A percentile compares a stretch with the other conserved stretches of the same genome.
These are phyloP conservation scores for Pasiphila rectangulata DNA, from an alignment of 2,888 invertebrate species.

Conservation along the genomic window DNA sequence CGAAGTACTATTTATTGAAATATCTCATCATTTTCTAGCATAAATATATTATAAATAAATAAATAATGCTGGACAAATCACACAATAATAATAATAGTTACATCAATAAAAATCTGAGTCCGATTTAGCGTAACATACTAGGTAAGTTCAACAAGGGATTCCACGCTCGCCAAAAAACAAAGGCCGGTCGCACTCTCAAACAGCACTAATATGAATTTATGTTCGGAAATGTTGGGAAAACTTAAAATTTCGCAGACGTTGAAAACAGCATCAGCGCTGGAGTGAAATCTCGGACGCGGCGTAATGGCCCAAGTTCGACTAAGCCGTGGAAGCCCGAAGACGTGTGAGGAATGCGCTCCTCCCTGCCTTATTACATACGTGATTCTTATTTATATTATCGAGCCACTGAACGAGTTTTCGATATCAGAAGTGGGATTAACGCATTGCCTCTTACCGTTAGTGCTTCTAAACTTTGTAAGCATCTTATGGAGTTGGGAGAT, in stretches of 20 bases:
- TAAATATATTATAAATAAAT: too few relatives aligned
- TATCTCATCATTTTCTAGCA: too few relatives aligned
- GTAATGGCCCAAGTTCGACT: slow-evolving; percentile 73
- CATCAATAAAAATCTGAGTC: too few relatives aligned
- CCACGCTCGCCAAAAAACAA: slow-evolving; percentile 13
- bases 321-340: slow-evolving; percentile 65
- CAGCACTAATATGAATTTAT: slow-evolving; percentile 33
- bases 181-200: slow-evolving; percentile 22
- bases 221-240: slow-evolving; percentile 35
- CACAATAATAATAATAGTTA: not conserved
- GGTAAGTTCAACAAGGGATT: too few relatives aligned
- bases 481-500: slow-evolving; percentile 45
- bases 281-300: slow-evolving; percentile 52
- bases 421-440: slow-evolving; percentile 70
- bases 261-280: slow-evolving; percentile 43
- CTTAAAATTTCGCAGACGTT: slow-evolving; percentile 41
- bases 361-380: slow-evolving; percentile 77
- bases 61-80: too few relatives aligned
- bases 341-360: slow-evolving; percentile 73
- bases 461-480: slow-evolving; percentile 58
- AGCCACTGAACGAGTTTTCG: slow-evolving; percentile 48
- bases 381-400: slow-evolving; percentile 77
- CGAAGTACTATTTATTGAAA: too few relatives aligned
- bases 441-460: slow-evolving; percentile 61
- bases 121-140: too few relatives aligned